Evolutionary conservation across 2,888 invertebrate species (phyloP), one percentile per base, ranked within the genome.

Genomic region (Lymantria dispar): DNA sequence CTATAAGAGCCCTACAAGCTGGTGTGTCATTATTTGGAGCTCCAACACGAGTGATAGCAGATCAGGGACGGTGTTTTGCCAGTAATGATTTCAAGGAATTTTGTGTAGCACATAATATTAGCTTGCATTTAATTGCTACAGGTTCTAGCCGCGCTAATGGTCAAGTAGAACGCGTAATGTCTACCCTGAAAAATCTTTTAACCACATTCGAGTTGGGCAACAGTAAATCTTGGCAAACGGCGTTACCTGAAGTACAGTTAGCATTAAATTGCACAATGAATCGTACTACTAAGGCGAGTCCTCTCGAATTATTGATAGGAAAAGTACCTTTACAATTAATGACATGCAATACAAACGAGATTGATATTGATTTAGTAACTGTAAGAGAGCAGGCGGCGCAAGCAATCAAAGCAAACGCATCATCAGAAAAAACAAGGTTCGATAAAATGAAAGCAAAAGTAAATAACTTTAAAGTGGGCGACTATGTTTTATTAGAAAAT

Each of bases 41-140:
- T 0, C 55, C 47, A 14, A 39, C n/a, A 9, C 52, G 55, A 0
- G 13, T 55, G 1, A 52, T 55, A 12, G 45, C 50, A 10, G 50
- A 50, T 31, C 50, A 50, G 29, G 50, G 50, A 13, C 3, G 50
- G 14, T 50, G 46, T 14, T 50, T 46, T 33, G 46, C 46, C 5
- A 13, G n/a, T 15, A 48, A 43, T 11, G 48, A 48, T 37, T 52
- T 52, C 38, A 48, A 11, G 10, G 45, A 47, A 5, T 52, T 45
- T 45, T 52, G 47, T 12, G n/a, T 7, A n/a, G 11, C 14, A 13
- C 52, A 52, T 11, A 52, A 52, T 38, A 45, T 52, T 38, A 40
- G 38, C 12, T 11, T 52, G 42, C 52, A 52, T 22, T 42, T 52
- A 0, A 45, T 53, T n/a, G 52, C 52, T 10, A 52, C 52, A 3